Percentiles rank a stretch among this genome's conserved stretches.
These are phyloP conservation scores for Leptinotarsa undecemlineata DNA, from an alignment of 1,140 invertebrate genomes.

Conservation along the genomic window DNA sequence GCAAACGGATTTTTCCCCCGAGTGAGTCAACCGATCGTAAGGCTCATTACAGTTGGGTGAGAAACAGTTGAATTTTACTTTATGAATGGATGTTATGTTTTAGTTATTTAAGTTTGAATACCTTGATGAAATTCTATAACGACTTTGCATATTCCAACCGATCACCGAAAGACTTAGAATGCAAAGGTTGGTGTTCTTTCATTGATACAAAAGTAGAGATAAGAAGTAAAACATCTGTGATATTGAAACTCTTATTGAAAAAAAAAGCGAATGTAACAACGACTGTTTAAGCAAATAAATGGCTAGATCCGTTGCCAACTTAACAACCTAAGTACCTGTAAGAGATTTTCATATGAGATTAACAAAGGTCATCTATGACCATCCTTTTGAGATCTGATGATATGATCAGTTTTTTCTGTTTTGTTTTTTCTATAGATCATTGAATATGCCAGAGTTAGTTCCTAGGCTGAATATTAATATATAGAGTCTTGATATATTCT, in stretches of 20 bases:
- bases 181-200: conserved; percentile 24
- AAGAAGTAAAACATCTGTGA: conserved; percentile 49
- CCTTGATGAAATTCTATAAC: background rate
- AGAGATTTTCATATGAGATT: background rate
- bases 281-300: conserved; percentile 35
- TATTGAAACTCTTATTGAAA: conserved; percentile 39
- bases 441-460: background rate
- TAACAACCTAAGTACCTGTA: conserved; percentile 3
- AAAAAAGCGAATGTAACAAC: conserved; percentile 36
- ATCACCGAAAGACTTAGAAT: conserved; percentile 10
- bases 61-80: background rate
- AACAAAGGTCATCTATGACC: background rate
- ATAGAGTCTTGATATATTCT: background rate
- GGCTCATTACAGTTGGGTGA: background rate
- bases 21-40: no score
- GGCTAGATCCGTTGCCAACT: conserved; percentile 1
- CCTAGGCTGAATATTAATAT: background rate
- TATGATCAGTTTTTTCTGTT: background rate
- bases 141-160: conserved; percentile 20
- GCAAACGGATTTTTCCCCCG: no score
- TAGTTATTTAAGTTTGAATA: conserved; percentile 2
- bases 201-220: conserved; percentile 36
- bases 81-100: conserved; percentile 5
- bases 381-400: background rate
- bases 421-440: conserved; percentile 2